Base-by-base conservation (phyloP, 2,888 invertebrate genomes). In the Embidobia sp. region DNA sequence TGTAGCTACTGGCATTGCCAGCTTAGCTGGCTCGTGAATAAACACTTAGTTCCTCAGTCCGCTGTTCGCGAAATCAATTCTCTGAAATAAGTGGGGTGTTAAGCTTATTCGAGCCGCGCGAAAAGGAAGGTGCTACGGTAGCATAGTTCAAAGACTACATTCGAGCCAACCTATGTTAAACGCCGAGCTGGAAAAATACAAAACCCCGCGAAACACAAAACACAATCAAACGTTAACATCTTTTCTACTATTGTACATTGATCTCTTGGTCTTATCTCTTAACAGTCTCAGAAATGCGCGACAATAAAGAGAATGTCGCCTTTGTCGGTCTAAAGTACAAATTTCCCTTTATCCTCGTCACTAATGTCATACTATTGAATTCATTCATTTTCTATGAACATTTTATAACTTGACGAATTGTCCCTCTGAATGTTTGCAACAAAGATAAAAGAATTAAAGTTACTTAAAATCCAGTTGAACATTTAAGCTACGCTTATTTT, bases 31-130 rank as follows among this genome's bases (percentile, higher is more conserved):
- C 72, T 78, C 83, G 80, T 85, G 83, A 85, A 86, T 85, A 86
- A 86, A 86, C 84, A 86, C 83, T 78, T 82, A 83, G 82, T 84
- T 83, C 79, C 77, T 73, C 80, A 79, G 78, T 77, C 74, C 79
- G 76, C 44, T 79, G 78, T 61, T 40, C 46, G 74, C 77, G 72
- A 61, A 84, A 84, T 84, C 81, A 84, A 84, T 85, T 83, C 79
- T 74, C 67, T 61, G 77, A 80, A 79, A 78, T 78, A 82, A 81
- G 77, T 70, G 80, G 83, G 81, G 79, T 79, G 85, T 83, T 84
- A 84, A 83, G 79, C 69, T 78, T 63, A 77, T 77, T 81, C 79
- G 44, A 13, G 51, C 53, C 33, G 49, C 67, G 59, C 48, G 77
- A 40, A 59, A 49, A 66, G 37, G 46, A 31, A 26, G 31, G 19